Evolutionary conservation across 2,888 invertebrate genomes (phyloP), one percentile per base, ranked within the genome.

Genomic region (Oligia strigilis): DNA sequence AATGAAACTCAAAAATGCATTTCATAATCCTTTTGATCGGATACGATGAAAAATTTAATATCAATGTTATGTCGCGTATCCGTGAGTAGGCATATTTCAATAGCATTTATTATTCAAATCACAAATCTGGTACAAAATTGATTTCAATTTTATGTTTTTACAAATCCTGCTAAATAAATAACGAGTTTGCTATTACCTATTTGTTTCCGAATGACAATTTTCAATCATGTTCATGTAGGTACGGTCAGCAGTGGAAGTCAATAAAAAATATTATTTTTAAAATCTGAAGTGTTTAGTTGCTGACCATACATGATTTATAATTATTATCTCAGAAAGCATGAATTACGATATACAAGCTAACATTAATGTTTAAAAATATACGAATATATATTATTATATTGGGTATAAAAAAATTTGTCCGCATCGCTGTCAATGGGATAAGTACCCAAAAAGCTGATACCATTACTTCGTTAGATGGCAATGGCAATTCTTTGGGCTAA

Each of bases 81-180:
- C 58, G 60, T 46, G 72, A 60, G n/a, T 85, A 36, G n/a, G n/a
- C n/a, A 60, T 66, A 62, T 73, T 81, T 81, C 72, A 75, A 77
- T 81, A 4, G n/a, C 74, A 82, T 86, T 11, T 69, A 81, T 85
- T 75, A 84, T 86, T 86, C 76, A 83, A 83, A 78, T 69, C 74
- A 77, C 73, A 73, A 85, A 75, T 72, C 74, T 43, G 62, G n/a
- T 40, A 43, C 71, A 67, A 78, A 79, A 67, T 76, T 70, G 69
- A 72, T 72, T 75, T 74, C 67, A 72, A 72, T 72, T 72, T 43
- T 29, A 70, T 83, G 29, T 85, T 85, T 81, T 72, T 72, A 69
- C 82, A 81, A 84, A 81, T 73, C n/a, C 64, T 64, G 71, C 60
- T 81, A 64, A 81, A 85, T 84, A 81, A 77, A 77, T 60, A 71